Evolutionary conservation across 2,797 vertebrate genomes (phyloP), one percentile per base, ranked within the genome.

Genomic region (Malacoctenus gilli): DNA sequence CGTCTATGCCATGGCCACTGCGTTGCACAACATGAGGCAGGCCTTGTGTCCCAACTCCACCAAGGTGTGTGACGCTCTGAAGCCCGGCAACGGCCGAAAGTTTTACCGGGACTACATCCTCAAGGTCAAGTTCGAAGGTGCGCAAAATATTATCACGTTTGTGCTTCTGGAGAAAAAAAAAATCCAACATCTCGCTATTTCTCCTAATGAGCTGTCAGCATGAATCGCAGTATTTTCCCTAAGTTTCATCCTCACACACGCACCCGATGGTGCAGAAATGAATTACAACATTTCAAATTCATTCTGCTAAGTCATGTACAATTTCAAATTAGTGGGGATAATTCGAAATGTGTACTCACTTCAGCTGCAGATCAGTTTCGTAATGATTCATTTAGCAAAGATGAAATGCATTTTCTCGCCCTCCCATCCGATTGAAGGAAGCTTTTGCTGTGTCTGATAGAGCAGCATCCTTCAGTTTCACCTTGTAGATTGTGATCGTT

Each of bases 81-180:
- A 93, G 55, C 97, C 97, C 0, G 93, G 95, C 44, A 96, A 96
- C 0, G 97, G 97, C 57, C 93, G 95, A 21, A 94, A 89, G 65
- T 96, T 99, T 85, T 99, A 99, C 90, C 93, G 95, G 58, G 97
- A 99, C 75, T 99, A 95, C 80, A 95, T 99, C 63, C 93, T 99
- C 72, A 98, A 98, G 14, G 94, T 95, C 76, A 97, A 97, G 74
- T 95, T 98, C 85, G 95, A 98, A 0, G 95, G 97, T 99, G 87
- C 95, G 92, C 85, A 20, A 48, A 67, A 19, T 36, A 3, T 12
- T 19, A 18, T 30, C 30, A 52, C 44, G 35, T 49, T 7, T n/a
- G n/a, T n/a, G n/a, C n/a, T n/a, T n/a, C n/a, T n/a, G n/a, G n/a
- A n/a, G n/a, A n/a, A n/a, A n/a, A 56, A 9, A 28, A 9, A 4